Percentiles rank a stretch among this genome's conserved stretches.
Conservation (phyloP, 1,140 invertebrate species). For the Euura lappo region DNA sequence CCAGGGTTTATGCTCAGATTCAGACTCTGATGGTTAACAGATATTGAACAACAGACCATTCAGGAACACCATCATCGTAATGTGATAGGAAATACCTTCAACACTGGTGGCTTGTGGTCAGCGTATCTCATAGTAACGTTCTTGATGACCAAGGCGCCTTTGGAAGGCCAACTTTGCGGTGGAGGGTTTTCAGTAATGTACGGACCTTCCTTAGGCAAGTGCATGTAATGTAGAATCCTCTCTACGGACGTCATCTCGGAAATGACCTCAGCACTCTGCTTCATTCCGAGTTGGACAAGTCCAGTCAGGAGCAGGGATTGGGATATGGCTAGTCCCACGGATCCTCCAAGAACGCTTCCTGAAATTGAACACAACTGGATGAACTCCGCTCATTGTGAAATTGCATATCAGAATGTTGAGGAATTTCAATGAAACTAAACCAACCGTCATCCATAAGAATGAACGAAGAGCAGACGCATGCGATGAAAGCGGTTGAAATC, state of each 20-base stretch:
- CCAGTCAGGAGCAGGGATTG: constrained; percentile 83
- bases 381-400: no score
- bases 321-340: constrained; percentile 83
- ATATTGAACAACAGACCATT: neutral
- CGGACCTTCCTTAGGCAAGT: constrained; percentile 66
- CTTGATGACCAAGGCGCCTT: constrained; percentile 59
- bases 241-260: constrained; percentile 91
- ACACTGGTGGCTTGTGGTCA: constrained; percentile 66
- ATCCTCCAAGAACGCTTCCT: constrained; percentile 45
- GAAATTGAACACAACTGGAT: no score
- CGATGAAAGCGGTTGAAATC: constrained; percentile 73
- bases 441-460: constrained; percentile 50
- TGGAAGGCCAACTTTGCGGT: constrained; percentile 58
- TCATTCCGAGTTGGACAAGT: constrained; percentile 86
- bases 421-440: neutral
- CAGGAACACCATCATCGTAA: neutral
- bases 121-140: constrained; percentile 73
- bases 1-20: constrained; percentile 67
- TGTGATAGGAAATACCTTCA: constrained; percentile 60
- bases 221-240: constrained; percentile 79
- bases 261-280: constrained; percentile 84
- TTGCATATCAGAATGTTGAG: no score
- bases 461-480: constrained; percentile 52
- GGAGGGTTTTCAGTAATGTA: constrained; percentile 49
- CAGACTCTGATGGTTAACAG: constrained; percentile 53